phyloP scores from a whole-genome alignment of 2,113 vertebrate species.

The Chionodraco myersi region DNA sequence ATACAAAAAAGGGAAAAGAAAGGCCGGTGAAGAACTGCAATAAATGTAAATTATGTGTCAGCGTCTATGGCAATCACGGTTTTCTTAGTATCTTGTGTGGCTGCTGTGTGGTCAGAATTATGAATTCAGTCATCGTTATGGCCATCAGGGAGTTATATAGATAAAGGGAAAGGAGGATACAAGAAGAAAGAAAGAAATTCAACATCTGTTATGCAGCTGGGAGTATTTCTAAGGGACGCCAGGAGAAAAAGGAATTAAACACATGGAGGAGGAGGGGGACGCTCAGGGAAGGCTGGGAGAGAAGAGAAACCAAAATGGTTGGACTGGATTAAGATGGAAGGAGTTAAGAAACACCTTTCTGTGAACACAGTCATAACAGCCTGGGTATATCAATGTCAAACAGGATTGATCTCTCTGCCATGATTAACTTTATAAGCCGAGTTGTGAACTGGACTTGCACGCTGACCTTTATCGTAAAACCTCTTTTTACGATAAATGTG shows the following conservation, averaged over 20 bases:
- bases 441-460: not conserved
- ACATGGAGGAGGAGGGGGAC: slow-evolving; percentile 41
- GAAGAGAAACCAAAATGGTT: slow-evolving; percentile 74
- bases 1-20: not conserved
- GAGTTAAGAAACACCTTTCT: slow-evolving; percentile 43
- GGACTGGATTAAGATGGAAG: slow-evolving; percentile 70
- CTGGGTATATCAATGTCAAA: slow-evolving; percentile 25
- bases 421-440: slow-evolving; percentile 32
- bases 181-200: slow-evolving; percentile 28
- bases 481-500: slow-evolving; percentile 29
- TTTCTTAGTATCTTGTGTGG: slow-evolving; percentile 16
- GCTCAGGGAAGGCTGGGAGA: slow-evolving; percentile 44
- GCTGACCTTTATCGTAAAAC: slow-evolving; percentile 46
- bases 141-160: slow-evolving; percentile 14
- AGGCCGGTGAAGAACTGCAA: not conserved
- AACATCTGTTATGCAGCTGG: slow-evolving; percentile 81
- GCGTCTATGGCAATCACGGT: not conserved
- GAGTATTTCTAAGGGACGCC: slow-evolving; percentile 60
- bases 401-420: slow-evolving; percentile 12
- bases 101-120: slow-evolving; percentile 37
- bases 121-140: slow-evolving; percentile 31
- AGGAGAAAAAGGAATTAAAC: slow-evolving; percentile 72
- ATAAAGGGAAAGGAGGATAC: slow-evolving; percentile 32
- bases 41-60: slow-evolving; percentile 36
- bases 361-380: slow-evolving; percentile 25